Evolutionary conservation across 2,113 vertebrate species (phyloP), one percentile per base, ranked within the genome.

Genomic region (Telmatochromis brichardi): DNA sequence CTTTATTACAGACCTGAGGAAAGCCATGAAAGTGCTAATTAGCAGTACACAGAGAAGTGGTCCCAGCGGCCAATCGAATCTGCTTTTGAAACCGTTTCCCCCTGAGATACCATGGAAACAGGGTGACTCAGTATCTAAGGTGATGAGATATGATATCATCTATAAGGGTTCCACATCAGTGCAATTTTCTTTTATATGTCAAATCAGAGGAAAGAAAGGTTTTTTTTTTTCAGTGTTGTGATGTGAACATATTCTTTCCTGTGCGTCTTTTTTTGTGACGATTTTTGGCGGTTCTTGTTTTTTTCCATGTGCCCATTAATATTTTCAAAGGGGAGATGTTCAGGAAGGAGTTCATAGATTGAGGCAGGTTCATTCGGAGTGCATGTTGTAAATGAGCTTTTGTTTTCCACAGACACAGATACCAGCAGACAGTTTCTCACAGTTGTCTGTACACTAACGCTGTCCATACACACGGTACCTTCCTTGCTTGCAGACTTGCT

Each of bases 11-110:
- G 86, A 94, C 94, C 91, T 50, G 83, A 86, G 93, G 93, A 91
- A 92, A 91, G 84, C 81, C 53, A 87, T 82, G 79, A 86, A 83
- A 88, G 90, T 92, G 87, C 92, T 95, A 95, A 96, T 96, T 96
- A 95, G 93, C 86, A 60, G 92, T 92, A 87, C 91, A 92, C 84
- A 90, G 93, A 91, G 89, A 93, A 86, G 86, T 81, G 45, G 86
- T 84, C 91, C 89, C 91, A 81, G 81, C 81, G 37, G 91, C 94
- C 90, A 95, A 93, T 95, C 80, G 86, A 45, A 90, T 90, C 82
- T 83, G 86, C 93, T 92, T 94, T 94, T 92, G 88, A 92, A 94
- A 95, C 55, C 1, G 1, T 26, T 76, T 71, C 87, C 93, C 89
- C 91, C 55, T 55, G 93, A 94, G 94, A 96, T 54, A 5, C 90